Evolutionary conservation across 2,888 invertebrate species (phyloP).

Genomic region (Julus scandinavius): DNA sequence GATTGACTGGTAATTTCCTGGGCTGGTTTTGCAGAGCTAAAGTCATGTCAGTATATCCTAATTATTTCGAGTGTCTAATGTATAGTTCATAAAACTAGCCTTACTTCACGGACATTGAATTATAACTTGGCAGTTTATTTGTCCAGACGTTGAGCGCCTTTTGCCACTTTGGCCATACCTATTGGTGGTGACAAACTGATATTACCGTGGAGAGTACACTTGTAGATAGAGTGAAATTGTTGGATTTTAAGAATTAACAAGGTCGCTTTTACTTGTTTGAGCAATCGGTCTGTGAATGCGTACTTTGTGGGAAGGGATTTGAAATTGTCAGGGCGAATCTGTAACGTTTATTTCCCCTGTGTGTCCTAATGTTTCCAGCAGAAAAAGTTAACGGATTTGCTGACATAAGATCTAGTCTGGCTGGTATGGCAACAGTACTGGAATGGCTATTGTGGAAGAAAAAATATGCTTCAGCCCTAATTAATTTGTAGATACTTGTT

Average conservation of each 20-base stretch:
- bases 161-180: neutral
- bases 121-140: too few relatives aligned
- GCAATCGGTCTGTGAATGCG: neutral
- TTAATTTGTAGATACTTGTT: too few relatives aligned
- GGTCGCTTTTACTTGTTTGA: neutral
- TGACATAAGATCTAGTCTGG: neutral
- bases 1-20: too few relatives aligned
- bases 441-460: too few relatives aligned
- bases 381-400: neutral
- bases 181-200: neutral
- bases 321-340: neutral
- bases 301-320: neutral
- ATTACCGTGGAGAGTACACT: too few relatives aligned
- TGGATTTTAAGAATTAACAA: constrained; percentile 6
- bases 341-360: neutral
- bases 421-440: neutral
- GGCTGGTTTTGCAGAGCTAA: too few relatives aligned
- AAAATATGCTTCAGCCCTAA: too few relatives aligned
- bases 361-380: constrained; percentile 17
- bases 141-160: too few relatives aligned
- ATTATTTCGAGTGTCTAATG: too few relatives aligned
- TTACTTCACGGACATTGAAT: too few relatives aligned
- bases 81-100: too few relatives aligned
- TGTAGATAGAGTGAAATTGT: neutral
- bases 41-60: too few relatives aligned